phyloP scores from a whole-genome alignment of 1,140 invertebrate genomes.

The Drosophila funebris region DNA sequence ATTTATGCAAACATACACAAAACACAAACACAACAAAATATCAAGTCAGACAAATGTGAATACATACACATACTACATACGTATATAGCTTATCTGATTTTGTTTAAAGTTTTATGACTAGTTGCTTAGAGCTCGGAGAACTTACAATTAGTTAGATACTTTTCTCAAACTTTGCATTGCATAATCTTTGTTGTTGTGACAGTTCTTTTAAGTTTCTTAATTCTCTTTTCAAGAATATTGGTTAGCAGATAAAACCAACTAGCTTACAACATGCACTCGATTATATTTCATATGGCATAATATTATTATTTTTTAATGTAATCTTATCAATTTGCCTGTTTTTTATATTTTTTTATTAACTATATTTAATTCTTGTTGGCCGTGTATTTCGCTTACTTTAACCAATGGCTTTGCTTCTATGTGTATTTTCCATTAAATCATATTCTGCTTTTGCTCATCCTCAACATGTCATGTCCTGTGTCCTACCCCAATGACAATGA shows the following conservation, averaged over 20 bases:
- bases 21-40: slow-evolving; percentile 30
- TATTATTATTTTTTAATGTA: slow-evolving; percentile 2
- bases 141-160: slow-evolving; percentile 53
- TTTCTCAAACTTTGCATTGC: slow-evolving; percentile 3
- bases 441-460: slow-evolving; percentile 3
- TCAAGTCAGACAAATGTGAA: slow-evolving; percentile 15
- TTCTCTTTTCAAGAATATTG: slow-evolving; percentile 32
- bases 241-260: slow-evolving; percentile 75
- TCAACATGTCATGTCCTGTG: slow-evolving; percentile 78
- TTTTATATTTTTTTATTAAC: slow-evolving; percentile 9
- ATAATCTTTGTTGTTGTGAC: slow-evolving; percentile 12
- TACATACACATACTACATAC: not conserved
- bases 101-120: slow-evolving; percentile 48
- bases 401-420: slow-evolving; percentile 12
- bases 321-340: slow-evolving; percentile 18
- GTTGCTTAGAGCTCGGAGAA: slow-evolving; percentile 70
- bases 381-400: slow-evolving; percentile 25
- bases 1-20: slow-evolving; percentile 62
- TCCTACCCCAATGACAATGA: slow-evolving; percentile 69
- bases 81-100: slow-evolving; percentile 22
- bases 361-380: slow-evolving; percentile 54
- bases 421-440: slow-evolving; percentile 17
- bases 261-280: slow-evolving; percentile 69
- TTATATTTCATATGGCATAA: slow-evolving; percentile 44
- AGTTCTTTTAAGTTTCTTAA: slow-evolving; percentile 14